phyloP scores from a whole-genome alignment of 2,797 vertebrate genomes.

The Cryptoblepharus egeriae region DNA sequence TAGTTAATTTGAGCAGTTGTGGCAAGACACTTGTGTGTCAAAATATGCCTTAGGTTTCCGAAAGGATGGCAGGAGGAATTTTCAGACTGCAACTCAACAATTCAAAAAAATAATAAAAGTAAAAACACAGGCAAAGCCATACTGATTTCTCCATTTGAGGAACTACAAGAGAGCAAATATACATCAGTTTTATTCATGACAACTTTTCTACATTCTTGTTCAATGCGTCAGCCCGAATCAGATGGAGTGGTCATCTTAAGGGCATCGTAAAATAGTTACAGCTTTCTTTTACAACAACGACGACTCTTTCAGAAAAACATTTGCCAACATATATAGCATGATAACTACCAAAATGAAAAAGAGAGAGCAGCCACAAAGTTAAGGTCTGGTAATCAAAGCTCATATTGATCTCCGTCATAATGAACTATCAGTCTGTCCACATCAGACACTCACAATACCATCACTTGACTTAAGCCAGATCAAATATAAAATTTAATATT shows the following conservation, averaged over 20 bases:
- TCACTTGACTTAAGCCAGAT: slow-evolving; percentile 24
- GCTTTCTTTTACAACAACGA: slow-evolving; percentile 6
- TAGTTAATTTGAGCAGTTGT: not conserved
- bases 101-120: not conserved
- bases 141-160: not conserved
- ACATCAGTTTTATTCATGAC: not conserved
- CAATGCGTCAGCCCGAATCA: not conserved
- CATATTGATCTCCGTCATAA: slow-evolving; percentile 23
- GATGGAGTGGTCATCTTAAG: not conserved
- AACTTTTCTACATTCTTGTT: not conserved
- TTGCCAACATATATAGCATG: not conserved
- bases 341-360: slow-evolving; percentile 14
- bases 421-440: not conserved
- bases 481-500: slow-evolving; percentile 46
- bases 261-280: not conserved
- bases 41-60: not conserved
- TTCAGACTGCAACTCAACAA: not conserved
- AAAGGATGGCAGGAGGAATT: not conserved
- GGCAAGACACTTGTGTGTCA: not conserved
- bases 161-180: not conserved
- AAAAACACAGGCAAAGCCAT: not conserved
- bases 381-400: not conserved
- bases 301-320: not conserved
- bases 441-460: not conserved
- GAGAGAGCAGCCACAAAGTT: not conserved